Evolutionary conservation across 2,888 invertebrate genomes (phyloP), one percentile per base, ranked within the genome.

Genomic region (Trichogramma evanescens): DNA sequence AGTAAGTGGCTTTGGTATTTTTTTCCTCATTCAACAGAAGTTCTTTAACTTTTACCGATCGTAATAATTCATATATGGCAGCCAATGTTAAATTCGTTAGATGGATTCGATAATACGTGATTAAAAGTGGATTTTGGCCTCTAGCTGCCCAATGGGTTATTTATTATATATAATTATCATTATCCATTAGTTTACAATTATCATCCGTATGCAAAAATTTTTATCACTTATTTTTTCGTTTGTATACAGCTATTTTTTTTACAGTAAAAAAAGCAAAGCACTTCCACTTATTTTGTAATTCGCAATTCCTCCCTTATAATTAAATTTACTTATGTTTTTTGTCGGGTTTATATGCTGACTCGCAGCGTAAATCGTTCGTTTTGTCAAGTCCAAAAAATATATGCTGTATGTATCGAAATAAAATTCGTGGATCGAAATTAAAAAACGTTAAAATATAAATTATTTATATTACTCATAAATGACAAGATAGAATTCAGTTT

Each of bases 221-320:
- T 50, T 56, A 53, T 56, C 59, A 49, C 53, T 64, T 51, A 58
- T 61, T 42, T 44, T 56, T 50, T 6, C 10, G 44, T 55, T 50
- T 60, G 50, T 59, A 51, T 57, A 26, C 26, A 26, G 26, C 26
- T 26, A 26, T 57, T 57, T 54, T 43, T 38, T 60, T 62, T 59
- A 64, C 62, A 64, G 64, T 62, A 64, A 58, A 64, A 50, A 64
- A 64, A 58, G 60, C 58, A 62, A 64, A 62, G 62, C 62, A 59
- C 55, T 64, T 64, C 62, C 58, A 62, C 58, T 58, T 59, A 56
- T 13, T 63, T 63, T 58, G 45, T 54, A 54, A 26, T 50, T 54
- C 41, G 59, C 56, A 56, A 56, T 59, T 56, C 54, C 50, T 55
- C 54, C 56, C 56, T 56, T 26, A 26, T 26, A 26, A 26, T 26